Base-by-base conservation (phyloP, 2,888 invertebrate species). In the Euplexia lucipara region DNA sequence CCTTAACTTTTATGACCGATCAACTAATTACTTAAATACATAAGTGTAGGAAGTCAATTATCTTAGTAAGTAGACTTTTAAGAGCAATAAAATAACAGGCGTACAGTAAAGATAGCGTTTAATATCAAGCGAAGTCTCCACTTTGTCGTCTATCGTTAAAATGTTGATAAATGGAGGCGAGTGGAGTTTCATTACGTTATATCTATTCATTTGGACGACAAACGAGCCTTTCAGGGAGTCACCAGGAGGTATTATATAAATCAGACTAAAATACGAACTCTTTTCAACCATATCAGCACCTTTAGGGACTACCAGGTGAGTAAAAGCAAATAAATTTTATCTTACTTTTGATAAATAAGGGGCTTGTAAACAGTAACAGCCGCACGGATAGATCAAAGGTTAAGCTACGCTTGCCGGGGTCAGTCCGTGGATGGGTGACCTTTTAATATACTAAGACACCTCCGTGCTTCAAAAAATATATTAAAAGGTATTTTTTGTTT, bases 121-220 rank as follows among this genome's bases (percentile, higher is more conserved):
- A 59, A 60, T 62, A 69, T 76, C 57, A 63, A 37, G 22, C 34
- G 32, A 58, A 59, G 72, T 71, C 71, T 59, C 66, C 70, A 78
- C 62, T 85, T 83, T 75, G 82, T 83, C 77, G 73, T 52, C 51
- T 68, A 73, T 56, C 74, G 62, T 78, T 78, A 73, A 81, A 85
- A 83, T 81, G 67, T 77, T 83, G 81, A 84, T 79, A 79, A 84
- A 87, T 83, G 78, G 59, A 63, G 62, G 44, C 54, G 54, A 56
- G 45, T 34, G 71, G 83, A 78, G 79, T 84, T 83, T 82, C 70
- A 86, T 83, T 82, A 72, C 63, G 69, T 65, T 74, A 81, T 81
- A 81, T 81, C 82, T 83, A 76, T 83, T 80, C 80, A 84, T 83
- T 80, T 75, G 54, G 70, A 69, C 63, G 34, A 45, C 52, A 58